Conservation (phyloP, 2,797 vertebrate species). For the Sebastes reedi region DNA sequence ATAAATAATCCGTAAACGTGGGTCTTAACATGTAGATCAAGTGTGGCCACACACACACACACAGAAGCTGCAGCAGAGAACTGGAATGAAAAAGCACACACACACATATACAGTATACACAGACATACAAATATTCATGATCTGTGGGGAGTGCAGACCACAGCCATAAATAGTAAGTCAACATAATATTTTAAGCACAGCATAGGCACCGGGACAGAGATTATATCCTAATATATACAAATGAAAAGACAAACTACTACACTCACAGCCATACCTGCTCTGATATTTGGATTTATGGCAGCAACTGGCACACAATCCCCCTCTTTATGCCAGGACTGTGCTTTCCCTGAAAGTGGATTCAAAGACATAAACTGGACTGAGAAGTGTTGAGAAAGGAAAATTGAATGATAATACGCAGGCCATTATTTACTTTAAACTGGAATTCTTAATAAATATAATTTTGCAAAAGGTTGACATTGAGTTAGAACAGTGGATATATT, state of each 20-base stretch:
- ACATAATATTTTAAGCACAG: conserved; percentile 51
- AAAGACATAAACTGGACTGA: conserved; percentile 28
- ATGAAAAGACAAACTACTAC: conserved; percentile 36
- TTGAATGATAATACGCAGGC: conserved; percentile 20
- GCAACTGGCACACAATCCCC: conserved; percentile 25
- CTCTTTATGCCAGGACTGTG: conserved; percentile 1
- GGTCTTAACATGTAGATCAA: conserved; percentile 51
- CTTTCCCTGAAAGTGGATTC: conserved; percentile 18
- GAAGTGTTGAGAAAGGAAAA: conserved; percentile 4
- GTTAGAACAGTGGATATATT: conserved; percentile 37
- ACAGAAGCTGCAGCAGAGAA: conserved; percentile 27
- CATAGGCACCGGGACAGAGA: conserved; percentile 16
- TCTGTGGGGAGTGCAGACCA: conserved; percentile 35
- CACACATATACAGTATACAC: background rate
- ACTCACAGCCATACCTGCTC: conserved; percentile 42
- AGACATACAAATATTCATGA: conserved; percentile 36
- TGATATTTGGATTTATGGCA: conserved; percentile 43
- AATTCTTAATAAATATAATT: conserved; percentile 41
- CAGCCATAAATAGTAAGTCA: conserved; percentile 52
- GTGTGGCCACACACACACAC: conserved; percentile 55
- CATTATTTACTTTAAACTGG: conserved; percentile 42
- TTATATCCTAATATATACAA: conserved; percentile 45
- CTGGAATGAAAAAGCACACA: background rate
- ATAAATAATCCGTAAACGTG: conserved; percentile 68
- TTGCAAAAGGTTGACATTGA: conserved; percentile 29